Evolutionary conservation across 2,888 invertebrate species (phyloP), one percentile per base, ranked within the genome.

Genomic region (Agriopis marginaria): DNA sequence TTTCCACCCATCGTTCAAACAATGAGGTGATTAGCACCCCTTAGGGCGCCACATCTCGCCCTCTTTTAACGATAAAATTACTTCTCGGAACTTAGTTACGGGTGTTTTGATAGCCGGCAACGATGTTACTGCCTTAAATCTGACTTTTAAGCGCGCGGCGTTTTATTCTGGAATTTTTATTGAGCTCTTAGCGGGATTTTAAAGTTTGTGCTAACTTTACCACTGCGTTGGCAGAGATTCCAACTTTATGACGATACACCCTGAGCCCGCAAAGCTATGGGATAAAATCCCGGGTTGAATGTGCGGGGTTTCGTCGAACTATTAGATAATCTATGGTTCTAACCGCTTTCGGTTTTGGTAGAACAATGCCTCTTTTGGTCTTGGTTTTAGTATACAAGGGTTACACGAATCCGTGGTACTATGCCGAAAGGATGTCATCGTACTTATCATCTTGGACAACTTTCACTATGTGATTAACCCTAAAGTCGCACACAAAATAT

Each of bases 1-100:
- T 80, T 79, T 83, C 80, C 77, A 77, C 70, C 75, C 79, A 78
- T 76, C 76, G 72, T 76, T 81, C 80, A 79, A 86, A 88, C 86
- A 88, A 88, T 86, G 82, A 82, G 84, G 85, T 86, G 85, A 88
- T 88, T 87, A 88, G 85, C 84, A 79, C 82, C 89, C 86, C 86
- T 85, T 79, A 79, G 82, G 84, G 81, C 78, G 79, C 74, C 76
- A 80, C 77, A 79, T 75, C 76, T 79, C 68, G 55, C 82, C 79
- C 83, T 82, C 78, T 82, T 84, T 83, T 80, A 77, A 80, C 82
- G 83, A 80, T 82, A 79, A 79, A 83, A 86, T 86, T 84, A 84
- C 81, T 87, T 84, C 82, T 76, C 76, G 72, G 84, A 88, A 89
- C 79, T 86, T 73, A 68, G 72, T 75, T 84, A 81, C 81, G 79